Conservation (phyloP, 2,888 invertebrate genomes). For the Priocnemis perturbator region DNA sequence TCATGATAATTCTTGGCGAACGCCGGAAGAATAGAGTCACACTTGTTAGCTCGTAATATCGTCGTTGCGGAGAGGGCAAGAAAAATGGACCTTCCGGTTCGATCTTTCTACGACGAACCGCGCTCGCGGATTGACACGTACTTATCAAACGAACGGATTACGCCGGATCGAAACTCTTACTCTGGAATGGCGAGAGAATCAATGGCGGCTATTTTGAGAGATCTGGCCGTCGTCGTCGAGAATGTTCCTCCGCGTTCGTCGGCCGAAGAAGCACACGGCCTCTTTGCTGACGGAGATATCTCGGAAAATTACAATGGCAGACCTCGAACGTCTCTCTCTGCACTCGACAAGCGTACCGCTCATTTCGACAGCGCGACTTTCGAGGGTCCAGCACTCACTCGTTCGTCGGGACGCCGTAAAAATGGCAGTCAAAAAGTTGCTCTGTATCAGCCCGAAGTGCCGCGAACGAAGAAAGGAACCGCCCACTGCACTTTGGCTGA, state of each 20-base stretch:
- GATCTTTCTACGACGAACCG: no score
- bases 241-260: constrained; percentile 51
- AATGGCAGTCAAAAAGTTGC: no score
- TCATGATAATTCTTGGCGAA: no score
- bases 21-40: no score
- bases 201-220: constrained; percentile 71
- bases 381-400: no score
- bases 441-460: no score
- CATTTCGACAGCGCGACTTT: no score
- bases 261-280: constrained; percentile 22
- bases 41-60: no score
- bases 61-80: no score
- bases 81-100: no score
- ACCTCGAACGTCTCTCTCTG: neutral
- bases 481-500: neutral
- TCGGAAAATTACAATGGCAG: neutral
- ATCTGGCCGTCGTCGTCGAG: constrained; percentile 48
- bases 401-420: no score
- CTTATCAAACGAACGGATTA: constrained; percentile 43
- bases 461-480: neutral
- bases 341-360: no score
- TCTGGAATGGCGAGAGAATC: constrained; percentile 64
- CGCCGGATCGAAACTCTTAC: constrained; percentile 58
- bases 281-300: constrained; percentile 4
- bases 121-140: neutral